Percentiles rank a stretch among this genome's conserved stretches.
Conservation (phyloP, 2,797 vertebrate genomes). For the Dermochelys coriacea region DNA sequence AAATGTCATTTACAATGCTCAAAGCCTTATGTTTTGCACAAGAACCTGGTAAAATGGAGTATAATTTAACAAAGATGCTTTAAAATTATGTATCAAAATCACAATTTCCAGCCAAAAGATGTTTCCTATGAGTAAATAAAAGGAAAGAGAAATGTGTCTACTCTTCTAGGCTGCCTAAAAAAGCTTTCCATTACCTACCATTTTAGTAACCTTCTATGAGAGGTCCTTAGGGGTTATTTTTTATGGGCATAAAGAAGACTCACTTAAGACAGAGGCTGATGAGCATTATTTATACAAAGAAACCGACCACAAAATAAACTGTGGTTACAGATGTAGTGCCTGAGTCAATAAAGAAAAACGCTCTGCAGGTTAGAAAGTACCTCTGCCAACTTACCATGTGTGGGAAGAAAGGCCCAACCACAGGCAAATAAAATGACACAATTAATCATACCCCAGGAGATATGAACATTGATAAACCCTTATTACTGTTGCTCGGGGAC, state of each 20-base stretch:
- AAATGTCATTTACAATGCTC: neutral
- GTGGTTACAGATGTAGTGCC: neutral
- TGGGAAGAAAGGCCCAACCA: slow-evolving; percentile 43
- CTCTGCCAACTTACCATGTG: neutral
- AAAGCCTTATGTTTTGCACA: neutral
- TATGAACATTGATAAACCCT: slow-evolving; percentile 19
- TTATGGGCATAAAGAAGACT: neutral
- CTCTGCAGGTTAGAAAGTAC: neutral
- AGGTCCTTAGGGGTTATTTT: neutral
- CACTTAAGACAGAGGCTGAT: neutral
- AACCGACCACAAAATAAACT: neutral
- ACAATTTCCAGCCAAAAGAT: neutral
- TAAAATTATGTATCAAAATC: neutral
- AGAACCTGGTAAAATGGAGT: neutral
- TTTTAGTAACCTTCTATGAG: neutral
- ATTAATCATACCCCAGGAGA: slow-evolving; percentile 50
- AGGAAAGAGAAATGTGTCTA: neutral
- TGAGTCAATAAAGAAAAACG: slow-evolving; percentile 28
- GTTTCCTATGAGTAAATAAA: neutral
- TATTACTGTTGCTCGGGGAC: slow-evolving; percentile 51
- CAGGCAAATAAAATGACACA: slow-evolving; percentile 38
- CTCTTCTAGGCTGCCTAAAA: neutral
- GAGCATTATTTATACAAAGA: neutral
- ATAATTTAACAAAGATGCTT: neutral
- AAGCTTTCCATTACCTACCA: neutral